Base-by-base conservation (phyloP, 2,113 vertebrate species). In the Pipra filicauda region DNA sequence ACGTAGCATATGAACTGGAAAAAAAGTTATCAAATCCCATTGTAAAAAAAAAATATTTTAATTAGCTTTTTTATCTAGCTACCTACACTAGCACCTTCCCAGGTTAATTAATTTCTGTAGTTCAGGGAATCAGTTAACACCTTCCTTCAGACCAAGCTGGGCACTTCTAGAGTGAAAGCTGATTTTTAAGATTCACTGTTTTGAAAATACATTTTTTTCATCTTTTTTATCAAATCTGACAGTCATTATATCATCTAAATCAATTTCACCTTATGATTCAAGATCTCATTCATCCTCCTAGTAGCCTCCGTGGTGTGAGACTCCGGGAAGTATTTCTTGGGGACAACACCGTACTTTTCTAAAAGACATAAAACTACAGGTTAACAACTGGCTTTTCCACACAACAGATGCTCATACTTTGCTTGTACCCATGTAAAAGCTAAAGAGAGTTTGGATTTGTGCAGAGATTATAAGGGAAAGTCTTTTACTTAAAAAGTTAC, bases 311-410 rank as follows among this genome's bases (percentile, higher is more conserved):
- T 99, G 85, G 99, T 99, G 79, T 99, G 98, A 52, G 99, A 99
- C 97, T 99, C 99, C 6, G 99, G 99, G 91, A 99, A 99, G 95
- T 99, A 98, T 94, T 99, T 99, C 98, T 99, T 99, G 97, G 99
- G 99, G 48, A 99, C 96, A 79, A 99, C 98, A 69, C 99, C 99
- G 1, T 99, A 99, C 96, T 99, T 99, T 96, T 99, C 99, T 99
- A 92, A 55, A 97, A 92, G 44, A 78, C 86, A 73, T 30, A 83
- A 55, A 71, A 9, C 54, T 71, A 9, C 46, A n/a, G 5, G 57
- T 95, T 61, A 90, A 76, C 18, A 62, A 43, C 12, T 72, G 12
- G 37, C 9, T 83, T 75, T 57, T 48, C 39, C 15, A 65, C 24
- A 65, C 12, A 55, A 37, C 1, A 51, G 43, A 55, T 51, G 21